These are phyloP conservation scores for Ctenicera cuprea DNA, from an alignment of 2,888 invertebrate species.

Conservation along the genomic window DNA sequence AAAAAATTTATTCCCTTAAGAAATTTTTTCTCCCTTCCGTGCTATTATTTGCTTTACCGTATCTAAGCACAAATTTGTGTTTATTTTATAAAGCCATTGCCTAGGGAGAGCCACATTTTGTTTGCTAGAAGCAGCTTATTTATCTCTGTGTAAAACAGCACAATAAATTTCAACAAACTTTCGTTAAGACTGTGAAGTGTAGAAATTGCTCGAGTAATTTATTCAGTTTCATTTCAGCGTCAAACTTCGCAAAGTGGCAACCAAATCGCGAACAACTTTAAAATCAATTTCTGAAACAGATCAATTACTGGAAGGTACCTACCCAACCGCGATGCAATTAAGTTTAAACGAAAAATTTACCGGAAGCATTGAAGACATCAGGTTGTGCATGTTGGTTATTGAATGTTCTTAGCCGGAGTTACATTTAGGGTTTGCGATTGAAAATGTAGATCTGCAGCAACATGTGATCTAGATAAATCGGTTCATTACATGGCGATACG, in stretches of 20 bases:
- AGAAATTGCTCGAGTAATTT: slow-evolving; percentile 41
- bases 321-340: slow-evolving; percentile 17
- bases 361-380: slow-evolving; percentile 12
- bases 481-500: slow-evolving; percentile 62
- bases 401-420: slow-evolving; percentile 62
- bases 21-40: too few relatives aligned
- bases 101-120: slow-evolving; percentile 15
- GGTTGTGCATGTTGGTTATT: slow-evolving; percentile 57
- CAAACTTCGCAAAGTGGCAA: slow-evolving; percentile 30
- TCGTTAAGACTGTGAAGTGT: slow-evolving; percentile 37
- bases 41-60: too few relatives aligned
- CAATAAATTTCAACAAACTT: slow-evolving; percentile 41
- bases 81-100: slow-evolving; percentile 18
- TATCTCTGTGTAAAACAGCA: slow-evolving; percentile 32
- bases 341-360: slow-evolving; percentile 36
- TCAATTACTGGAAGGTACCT: slow-evolving; percentile 48
- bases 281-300: slow-evolving; percentile 50
- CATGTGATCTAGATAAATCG: slow-evolving; percentile 65
- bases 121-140: slow-evolving; percentile 27
- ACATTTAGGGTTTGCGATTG: slow-evolving; percentile 59
- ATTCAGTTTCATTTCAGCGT: slow-evolving; percentile 42
- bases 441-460: slow-evolving; percentile 61
- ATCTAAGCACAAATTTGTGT: not conserved
- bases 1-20: too few relatives aligned
- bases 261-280: slow-evolving; percentile 30